phyloP scores from a whole-genome alignment of 1,140 invertebrate species.

The Drosophila ficusphila region DNA sequence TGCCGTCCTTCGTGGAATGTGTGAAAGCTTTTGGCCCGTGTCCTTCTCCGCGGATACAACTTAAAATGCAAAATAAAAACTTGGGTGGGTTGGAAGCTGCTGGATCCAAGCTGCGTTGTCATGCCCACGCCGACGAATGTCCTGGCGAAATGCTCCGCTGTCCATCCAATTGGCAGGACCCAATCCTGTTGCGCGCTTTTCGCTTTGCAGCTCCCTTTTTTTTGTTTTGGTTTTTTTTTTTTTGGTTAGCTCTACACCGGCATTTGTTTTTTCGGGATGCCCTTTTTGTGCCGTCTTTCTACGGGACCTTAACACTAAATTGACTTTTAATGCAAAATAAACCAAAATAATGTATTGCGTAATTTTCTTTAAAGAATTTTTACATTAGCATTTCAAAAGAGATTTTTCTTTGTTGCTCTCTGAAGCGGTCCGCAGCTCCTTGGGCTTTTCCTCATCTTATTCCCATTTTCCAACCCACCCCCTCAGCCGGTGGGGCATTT shows the following conservation, averaged over 20 bases:
- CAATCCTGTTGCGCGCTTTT: slow-evolving; percentile 76
- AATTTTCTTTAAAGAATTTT: slow-evolving; percentile 83
- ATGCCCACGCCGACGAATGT: slow-evolving; percentile 44
- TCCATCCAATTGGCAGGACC: slow-evolving; percentile 21
- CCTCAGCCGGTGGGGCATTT: slow-evolving; percentile 40
- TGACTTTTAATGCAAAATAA: slow-evolving; percentile 83
- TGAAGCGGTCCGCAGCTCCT: slow-evolving; percentile 26
- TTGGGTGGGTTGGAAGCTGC: slow-evolving; percentile 60
- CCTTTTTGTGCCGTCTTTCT: slow-evolving; percentile 39
- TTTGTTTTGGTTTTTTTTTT: slow-evolving; percentile 58
- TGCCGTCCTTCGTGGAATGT: slow-evolving; percentile 36
- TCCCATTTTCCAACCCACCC: slow-evolving; percentile 14
- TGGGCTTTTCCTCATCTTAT: slow-evolving; percentile 37
- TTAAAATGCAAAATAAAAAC: slow-evolving; percentile 79
- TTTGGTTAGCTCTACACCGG: slow-evolving; percentile 12
- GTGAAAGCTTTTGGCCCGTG: slow-evolving; percentile 31
- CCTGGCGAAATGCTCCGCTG: slow-evolving; percentile 18
- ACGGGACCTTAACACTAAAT: slow-evolving; percentile 76
- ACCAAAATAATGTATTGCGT: slow-evolving; percentile 83
- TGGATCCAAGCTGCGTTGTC: slow-evolving; percentile 75
- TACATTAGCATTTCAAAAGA: slow-evolving; percentile 82
- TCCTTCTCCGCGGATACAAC: slow-evolving; percentile 47
- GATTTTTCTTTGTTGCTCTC: slow-evolving; percentile 67
- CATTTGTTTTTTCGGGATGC: slow-evolving; percentile 53
- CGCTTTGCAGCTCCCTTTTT: slow-evolving; percentile 66